A percentile compares a stretch with the other conserved stretches of the same genome.
Evolutionary conservation across 2,888 invertebrate genomes (phyloP).

Genomic region (Tetragonisca angustula): DNA sequence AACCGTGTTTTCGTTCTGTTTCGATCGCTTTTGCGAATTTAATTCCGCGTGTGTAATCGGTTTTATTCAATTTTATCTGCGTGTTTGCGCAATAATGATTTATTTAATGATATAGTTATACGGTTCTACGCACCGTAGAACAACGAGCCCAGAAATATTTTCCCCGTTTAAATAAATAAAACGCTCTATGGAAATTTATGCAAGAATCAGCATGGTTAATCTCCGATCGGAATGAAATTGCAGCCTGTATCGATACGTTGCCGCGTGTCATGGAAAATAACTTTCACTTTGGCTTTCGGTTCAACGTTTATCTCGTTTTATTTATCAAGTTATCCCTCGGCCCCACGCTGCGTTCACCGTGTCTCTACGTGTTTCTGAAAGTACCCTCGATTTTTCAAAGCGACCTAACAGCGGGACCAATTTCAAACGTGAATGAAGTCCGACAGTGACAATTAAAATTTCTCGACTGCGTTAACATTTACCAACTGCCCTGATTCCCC

Average conservation of each 20-base stretch:
- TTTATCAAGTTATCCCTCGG: constrained; percentile 24
- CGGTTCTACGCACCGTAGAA: no score
- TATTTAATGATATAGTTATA: no score
- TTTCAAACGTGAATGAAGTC: not conserved
- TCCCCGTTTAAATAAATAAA: not conserved
- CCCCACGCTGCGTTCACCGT: constrained; percentile 30
- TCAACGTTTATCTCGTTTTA: constrained; percentile 42
- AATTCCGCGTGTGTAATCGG: not conserved
- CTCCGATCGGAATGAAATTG: not conserved
- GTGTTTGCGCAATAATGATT: not conserved
- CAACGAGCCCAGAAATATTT: not conserved
- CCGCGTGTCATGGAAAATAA: constrained; percentile 27
- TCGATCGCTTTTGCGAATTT: not conserved
- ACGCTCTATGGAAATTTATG: not conserved
- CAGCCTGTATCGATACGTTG: constrained; percentile 7
- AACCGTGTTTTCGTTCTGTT: no score
- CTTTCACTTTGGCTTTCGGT: constrained; percentile 57
- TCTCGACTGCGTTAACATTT: not conserved
- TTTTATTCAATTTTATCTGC: not conserved
- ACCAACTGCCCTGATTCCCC: no score
- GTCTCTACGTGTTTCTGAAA: constrained; percentile 35
- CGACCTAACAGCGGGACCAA: not conserved
- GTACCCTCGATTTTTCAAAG: constrained; percentile 23
- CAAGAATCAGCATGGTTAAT: not conserved
- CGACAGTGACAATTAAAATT: not conserved